Base-by-base conservation (phyloP, 2,888 invertebrate species). In the Anarsia innoxiella region DNA sequence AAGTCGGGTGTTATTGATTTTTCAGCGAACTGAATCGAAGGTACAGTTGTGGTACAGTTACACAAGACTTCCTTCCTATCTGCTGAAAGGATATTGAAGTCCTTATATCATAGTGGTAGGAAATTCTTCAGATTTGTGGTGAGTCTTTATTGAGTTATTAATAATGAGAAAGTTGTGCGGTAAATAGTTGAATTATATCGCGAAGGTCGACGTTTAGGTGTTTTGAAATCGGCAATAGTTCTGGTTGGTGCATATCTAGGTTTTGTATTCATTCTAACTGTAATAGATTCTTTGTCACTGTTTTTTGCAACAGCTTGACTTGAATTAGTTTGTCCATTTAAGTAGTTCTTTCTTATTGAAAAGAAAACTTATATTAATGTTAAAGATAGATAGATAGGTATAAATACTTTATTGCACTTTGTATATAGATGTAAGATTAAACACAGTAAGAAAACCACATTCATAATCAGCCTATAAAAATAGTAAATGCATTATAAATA, bases 221-320 rank as follows among this genome's bases (percentile, higher is more conserved):
- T 69, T 68, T 70, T 66, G 64, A 61, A 67, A 67, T 60, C 49
- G 42, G 54, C 41, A 48, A 42, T 49, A 48, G 62, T 61, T 60
- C 53, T 61, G 62, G 53, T 62, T 42, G 28, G 39, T 61, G 59
- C 49, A 39, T 57, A 62, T 56, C 54, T 65, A 49, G 66, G 59
- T 53, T 59, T 39, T 45, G 51, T 46, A 46, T 51, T 51, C 36
- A n/a, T 12, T n/a, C 25, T n/a, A 4, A 25, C 12, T 23, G 28
- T 26, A 31, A 15, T 30, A 10, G 13, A 13, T 37, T 31, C 37
- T 30, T 41, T 37, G 34, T 37, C 27, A 34, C 19, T 34, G 12
- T n/a, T 28, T 10, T 14, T 16, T 19, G 19, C 8, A 19, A 4
- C 3, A 27, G 3, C 27, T 13, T 25, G 4, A n/a, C n/a, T 25